Conservation (phyloP, 2,888 invertebrate species). For the Tanytarsus gracilentus region DNA sequence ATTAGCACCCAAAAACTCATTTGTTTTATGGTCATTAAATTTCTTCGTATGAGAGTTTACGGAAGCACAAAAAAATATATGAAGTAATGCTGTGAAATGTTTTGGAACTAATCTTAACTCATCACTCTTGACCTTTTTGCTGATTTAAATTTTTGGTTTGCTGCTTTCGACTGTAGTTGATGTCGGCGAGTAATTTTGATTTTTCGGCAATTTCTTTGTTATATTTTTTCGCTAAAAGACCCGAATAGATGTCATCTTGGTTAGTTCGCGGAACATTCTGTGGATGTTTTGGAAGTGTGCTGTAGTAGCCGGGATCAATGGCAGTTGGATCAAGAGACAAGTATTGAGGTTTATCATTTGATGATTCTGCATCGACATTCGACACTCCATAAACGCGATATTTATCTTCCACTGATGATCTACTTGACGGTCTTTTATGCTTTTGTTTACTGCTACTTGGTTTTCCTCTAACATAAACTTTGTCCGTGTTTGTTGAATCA, state of each 20-base stretch:
- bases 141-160: conserved; percentile 15
- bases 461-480: not conserved
- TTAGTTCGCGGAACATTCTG: not conserved
- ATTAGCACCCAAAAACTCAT: too few species aligned
- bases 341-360: not conserved
- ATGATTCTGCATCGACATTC: not conserved
- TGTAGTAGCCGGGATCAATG: conserved; percentile 14
- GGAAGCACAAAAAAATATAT: not conserved
- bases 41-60: too few species aligned
- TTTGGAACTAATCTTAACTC: not conserved
- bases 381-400: not conserved
- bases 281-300: conserved; percentile 8
- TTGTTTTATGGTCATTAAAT: too few species aligned
- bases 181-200: conserved; percentile 6
- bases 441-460: not conserved
- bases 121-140: not conserved
- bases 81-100: not conserved
- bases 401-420: too few species aligned
- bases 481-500: conserved; percentile 13
- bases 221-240: not conserved
- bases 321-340: conserved; percentile 5
- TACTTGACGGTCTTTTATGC: not conserved
- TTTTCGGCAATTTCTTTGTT: conserved; percentile 15
- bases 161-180: conserved; percentile 18
- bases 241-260: conserved; percentile 26